phyloP scores from a whole-genome alignment of 2,888 invertebrate genomes.

The Zygothrica quintamaculata region DNA sequence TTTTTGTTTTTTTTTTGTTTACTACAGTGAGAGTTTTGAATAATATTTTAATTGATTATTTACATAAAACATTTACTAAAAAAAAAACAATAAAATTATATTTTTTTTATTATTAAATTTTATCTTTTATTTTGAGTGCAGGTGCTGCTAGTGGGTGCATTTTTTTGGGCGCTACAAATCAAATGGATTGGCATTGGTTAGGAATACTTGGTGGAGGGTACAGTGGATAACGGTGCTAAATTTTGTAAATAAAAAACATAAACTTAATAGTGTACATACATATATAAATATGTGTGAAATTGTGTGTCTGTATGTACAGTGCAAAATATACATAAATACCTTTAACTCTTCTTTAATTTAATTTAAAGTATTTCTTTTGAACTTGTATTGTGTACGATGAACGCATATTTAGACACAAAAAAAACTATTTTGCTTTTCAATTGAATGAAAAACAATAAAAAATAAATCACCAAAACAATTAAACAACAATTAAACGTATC shows the following conservation, averaged over 20 bases:
- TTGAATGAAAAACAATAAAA: conserved; percentile 6
- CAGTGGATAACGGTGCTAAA: too few species aligned
- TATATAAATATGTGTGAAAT: background rate
- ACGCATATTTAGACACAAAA: conserved; percentile 46
- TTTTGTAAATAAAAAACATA: too few species aligned
- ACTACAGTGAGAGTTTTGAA: too few species aligned
- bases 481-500: conserved; percentile 24
- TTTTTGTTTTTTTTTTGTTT: background rate
- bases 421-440: too few species aligned
- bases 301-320: conserved; percentile 40
- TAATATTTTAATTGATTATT: conserved; percentile 39
- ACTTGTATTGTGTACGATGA: conserved; percentile 38
- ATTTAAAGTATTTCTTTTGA: too few species aligned
- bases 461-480: conserved; percentile 23
- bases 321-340: conserved; percentile 30
- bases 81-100: conserved; percentile 26
- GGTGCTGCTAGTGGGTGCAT: conserved; percentile 47
- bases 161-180: background rate
- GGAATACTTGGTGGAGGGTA: background rate
- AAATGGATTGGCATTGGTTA: conserved; percentile 6
- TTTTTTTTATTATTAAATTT: background rate
- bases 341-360: too few species aligned
- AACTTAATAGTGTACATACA: background rate
- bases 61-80: conserved; percentile 38
- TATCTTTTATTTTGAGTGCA: conserved; percentile 33